phyloP scores from a whole-genome alignment of 1,140 invertebrate genomes.

The Centruroides sculpturatus region DNA sequence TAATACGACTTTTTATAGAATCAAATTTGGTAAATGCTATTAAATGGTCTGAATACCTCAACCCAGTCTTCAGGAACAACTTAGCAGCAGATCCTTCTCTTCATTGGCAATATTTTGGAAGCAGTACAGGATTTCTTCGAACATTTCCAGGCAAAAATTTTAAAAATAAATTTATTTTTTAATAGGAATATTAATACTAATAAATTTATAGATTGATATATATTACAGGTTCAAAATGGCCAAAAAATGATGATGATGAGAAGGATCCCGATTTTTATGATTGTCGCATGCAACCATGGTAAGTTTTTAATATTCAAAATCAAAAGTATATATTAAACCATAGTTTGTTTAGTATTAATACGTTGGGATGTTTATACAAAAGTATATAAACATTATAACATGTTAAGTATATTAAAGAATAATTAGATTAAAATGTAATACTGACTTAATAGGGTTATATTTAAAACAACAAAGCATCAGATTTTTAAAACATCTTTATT shows the following conservation, averaged over 20 bases:
- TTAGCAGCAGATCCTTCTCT: conserved; percentile 70
- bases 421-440: too few relatives aligned
- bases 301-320: not conserved
- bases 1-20: conserved; percentile 27
- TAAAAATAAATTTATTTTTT: too few relatives aligned
- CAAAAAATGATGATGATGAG: not conserved
- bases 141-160: conserved; percentile 60
- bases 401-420: too few relatives aligned
- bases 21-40: conserved; percentile 52
- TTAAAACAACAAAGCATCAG: too few relatives aligned
- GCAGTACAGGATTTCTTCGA: conserved; percentile 74
- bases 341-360: too few relatives aligned
- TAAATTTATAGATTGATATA: not conserved
- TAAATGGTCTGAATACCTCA: conserved; percentile 69
- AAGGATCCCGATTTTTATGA: conserved; percentile 59
- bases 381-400: too few relatives aligned
- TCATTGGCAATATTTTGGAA: conserved; percentile 93
- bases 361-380: too few relatives aligned
- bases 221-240: conserved; percentile 14
- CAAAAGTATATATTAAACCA: too few relatives aligned
- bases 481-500: too few relatives aligned
- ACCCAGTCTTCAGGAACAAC: conserved; percentile 71
- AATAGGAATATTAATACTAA: not conserved
- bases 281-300: conserved; percentile 69
- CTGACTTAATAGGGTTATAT: too few relatives aligned